Conservation (phyloP, 1,140 invertebrate species). For the Rhynchophorus ferrugineus region DNA sequence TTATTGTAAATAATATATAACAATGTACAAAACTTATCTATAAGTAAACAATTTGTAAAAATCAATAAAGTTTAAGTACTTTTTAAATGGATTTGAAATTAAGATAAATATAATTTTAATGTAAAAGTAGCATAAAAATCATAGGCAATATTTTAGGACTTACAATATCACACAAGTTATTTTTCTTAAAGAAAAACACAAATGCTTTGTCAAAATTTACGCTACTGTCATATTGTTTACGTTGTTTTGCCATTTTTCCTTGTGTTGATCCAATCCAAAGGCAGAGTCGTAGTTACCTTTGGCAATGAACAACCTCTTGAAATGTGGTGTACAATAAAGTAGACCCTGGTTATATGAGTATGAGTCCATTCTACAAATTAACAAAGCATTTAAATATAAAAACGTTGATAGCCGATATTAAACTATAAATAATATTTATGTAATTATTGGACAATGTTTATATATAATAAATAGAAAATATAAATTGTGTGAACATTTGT, state of each 20-base stretch:
- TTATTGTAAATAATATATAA: too few relatives aligned
- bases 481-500: too few relatives aligned
- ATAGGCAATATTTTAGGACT: neutral
- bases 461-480: too few relatives aligned
- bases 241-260: conserved; percentile 50
- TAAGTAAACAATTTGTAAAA: too few relatives aligned
- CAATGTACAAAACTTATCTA: too few relatives aligned
- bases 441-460: too few relatives aligned
- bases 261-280: conserved; percentile 59
- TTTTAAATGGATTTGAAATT: too few relatives aligned
- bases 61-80: too few relatives aligned
- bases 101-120: too few relatives aligned
- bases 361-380: conserved; percentile 59
- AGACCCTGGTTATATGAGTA: conserved; percentile 68
- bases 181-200: too few relatives aligned
- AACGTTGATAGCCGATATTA: conserved; percentile 2
- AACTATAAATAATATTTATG: too few relatives aligned
- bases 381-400: neutral
- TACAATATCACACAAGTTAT: conserved; percentile 6
- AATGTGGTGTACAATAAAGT: conserved; percentile 72
- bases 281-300: conserved; percentile 81
- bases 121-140: too few relatives aligned
- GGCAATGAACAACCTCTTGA: conserved; percentile 74
- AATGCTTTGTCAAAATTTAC: conserved; percentile 5
- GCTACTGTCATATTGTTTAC: conserved; percentile 29